A percentile compares a stretch with the other conserved stretches of the same genome.
phyloP scores from a whole-genome alignment of 2,888 invertebrate species.

The Taenaris catops region DNA sequence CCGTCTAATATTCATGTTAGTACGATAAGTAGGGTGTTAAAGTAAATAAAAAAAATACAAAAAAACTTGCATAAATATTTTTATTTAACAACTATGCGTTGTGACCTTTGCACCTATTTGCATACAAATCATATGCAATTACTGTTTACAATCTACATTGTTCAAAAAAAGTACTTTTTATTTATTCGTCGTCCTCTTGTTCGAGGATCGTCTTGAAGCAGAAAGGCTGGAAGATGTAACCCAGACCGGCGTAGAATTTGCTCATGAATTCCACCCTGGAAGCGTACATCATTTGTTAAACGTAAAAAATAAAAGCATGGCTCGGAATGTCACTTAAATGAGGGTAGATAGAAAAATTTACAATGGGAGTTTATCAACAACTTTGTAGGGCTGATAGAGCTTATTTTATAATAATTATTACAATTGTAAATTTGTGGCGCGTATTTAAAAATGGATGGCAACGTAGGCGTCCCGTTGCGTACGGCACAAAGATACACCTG shows the following conservation, averaged over 20 bases:
- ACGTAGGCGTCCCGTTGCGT: too few relatives aligned
- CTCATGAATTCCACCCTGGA: constrained; percentile 97
- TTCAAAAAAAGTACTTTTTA: constrained; percentile 18
- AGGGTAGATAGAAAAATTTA: too few relatives aligned
- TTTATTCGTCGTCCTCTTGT: constrained; percentile 71
- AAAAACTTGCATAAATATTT: constrained; percentile 58
- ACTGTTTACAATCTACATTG: constrained; percentile 43
- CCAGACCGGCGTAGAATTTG: constrained; percentile 92
- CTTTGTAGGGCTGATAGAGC: too few relatives aligned
- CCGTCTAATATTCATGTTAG: too few relatives aligned
- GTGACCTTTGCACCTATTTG: constrained; percentile 46
- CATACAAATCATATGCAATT: constrained; percentile 33
- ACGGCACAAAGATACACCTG: too few relatives aligned
- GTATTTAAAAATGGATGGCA: too few relatives aligned
- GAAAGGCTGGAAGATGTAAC: constrained; percentile 92
- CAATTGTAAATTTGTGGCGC: too few relatives aligned
- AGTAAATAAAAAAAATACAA: constrained; percentile 39
- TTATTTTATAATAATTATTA: too few relatives aligned
- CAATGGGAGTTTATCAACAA: too few relatives aligned
- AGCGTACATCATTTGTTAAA: constrained; percentile 17
- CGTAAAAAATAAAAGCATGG: not conserved
- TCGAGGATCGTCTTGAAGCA: constrained; percentile 88
- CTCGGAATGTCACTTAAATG: too few relatives aligned
- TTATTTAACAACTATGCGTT: constrained; percentile 40
- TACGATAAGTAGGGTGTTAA: too few relatives aligned